These are phyloP conservation scores for Bathynomus jamesi DNA, from an alignment of 1,140 invertebrate genomes.

Conservation along the genomic window DNA sequence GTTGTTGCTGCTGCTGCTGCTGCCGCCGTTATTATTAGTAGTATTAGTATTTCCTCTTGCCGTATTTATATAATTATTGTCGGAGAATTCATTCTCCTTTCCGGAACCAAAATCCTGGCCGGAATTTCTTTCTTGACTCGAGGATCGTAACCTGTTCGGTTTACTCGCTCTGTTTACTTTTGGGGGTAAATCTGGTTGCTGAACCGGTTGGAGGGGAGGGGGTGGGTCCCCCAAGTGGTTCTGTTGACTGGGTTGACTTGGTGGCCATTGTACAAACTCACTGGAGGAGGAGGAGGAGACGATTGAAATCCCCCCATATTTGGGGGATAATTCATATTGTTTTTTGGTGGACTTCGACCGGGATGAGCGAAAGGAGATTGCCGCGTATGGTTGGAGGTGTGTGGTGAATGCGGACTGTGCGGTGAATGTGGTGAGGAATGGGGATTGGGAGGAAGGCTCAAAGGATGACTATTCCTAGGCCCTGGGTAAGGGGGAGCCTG, in stretches of 20 bases:
- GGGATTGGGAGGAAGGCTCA: neutral
- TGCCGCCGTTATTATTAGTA: no score
- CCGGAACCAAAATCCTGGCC: slow-evolving; percentile 44
- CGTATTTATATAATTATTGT: slow-evolving; percentile 1
- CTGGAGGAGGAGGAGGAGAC: slow-evolving; percentile 16
- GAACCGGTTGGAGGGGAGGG: slow-evolving; percentile 26
- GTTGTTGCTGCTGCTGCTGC: neutral
- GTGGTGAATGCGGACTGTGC: neutral
- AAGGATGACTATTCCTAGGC: slow-evolving; percentile 18
- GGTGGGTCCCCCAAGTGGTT: neutral
- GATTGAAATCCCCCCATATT: neutral
- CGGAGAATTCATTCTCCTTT: slow-evolving; percentile 33
- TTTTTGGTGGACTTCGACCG: neutral
- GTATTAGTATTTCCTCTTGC: no score
- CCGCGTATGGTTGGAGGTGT: neutral
- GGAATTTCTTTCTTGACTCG: neutral
- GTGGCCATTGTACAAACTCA: neutral
- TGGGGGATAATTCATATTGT: neutral
- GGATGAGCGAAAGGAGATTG: neutral
- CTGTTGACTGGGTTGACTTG: neutral
- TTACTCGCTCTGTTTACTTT: slow-evolving; percentile 68
- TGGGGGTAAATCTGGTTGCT: slow-evolving; percentile 66
- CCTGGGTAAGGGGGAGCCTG: slow-evolving; percentile 3
- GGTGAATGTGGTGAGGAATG: neutral
- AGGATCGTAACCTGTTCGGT: slow-evolving; percentile 47